Evolutionary conservation across 2,888 invertebrate genomes (phyloP).

Genomic region (Anoplius nigerrimus): DNA sequence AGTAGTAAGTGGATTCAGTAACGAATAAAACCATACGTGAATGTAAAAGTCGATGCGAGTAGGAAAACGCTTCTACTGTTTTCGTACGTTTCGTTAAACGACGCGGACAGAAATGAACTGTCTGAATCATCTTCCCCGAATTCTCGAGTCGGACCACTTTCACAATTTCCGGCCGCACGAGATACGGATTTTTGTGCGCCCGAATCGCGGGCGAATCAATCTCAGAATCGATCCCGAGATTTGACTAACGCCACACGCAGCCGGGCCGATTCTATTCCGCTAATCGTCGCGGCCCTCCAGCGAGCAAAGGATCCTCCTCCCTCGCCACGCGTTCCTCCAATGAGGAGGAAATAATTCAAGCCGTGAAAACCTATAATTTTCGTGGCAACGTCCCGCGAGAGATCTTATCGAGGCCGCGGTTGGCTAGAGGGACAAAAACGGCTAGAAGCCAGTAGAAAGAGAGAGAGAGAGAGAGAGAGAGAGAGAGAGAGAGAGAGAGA

Average conservation of each 20-base stretch:
- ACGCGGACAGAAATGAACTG: too few relatives aligned
- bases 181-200: too few relatives aligned
- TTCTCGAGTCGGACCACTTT: too few relatives aligned
- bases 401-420: slow-evolving; percentile 60
- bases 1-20: too few relatives aligned
- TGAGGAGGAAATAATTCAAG: slow-evolving; percentile 69
- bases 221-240: not conserved
- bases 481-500: not conserved
- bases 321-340: slow-evolving; percentile 35
- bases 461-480: not conserved
- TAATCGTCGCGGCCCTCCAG: slow-evolving; percentile 9
- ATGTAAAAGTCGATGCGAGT: too few relatives aligned
- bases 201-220: not conserved
- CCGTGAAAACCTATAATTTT: slow-evolving; percentile 73
- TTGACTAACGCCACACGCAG: too few relatives aligned
- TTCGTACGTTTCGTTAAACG: too few relatives aligned
- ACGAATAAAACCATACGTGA: too few relatives aligned
- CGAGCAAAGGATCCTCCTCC: slow-evolving; percentile 17
- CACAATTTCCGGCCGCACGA: too few relatives aligned
- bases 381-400: slow-evolving; percentile 58
- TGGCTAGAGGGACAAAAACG: not conserved
- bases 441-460: not conserved
- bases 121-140: too few relatives aligned
- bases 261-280: not conserved
- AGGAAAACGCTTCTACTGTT: too few relatives aligned